Percentiles rank a stretch among this genome's conserved stretches.
Conservation (phyloP, 2,797 vertebrate genomes). For the Margarornis squamiger region DNA sequence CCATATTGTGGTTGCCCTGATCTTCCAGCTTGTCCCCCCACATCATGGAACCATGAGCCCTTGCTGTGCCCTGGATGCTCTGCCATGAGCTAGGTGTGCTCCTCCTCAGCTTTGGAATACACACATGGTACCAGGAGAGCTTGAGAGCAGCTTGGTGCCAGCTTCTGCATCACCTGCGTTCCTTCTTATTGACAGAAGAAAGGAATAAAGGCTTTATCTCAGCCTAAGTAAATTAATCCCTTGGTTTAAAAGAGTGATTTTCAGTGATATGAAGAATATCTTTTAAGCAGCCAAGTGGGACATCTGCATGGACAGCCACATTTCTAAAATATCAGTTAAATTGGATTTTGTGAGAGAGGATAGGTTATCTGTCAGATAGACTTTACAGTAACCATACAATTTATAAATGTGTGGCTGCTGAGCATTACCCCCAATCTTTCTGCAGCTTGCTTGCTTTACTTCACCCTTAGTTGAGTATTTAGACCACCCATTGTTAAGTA, state of each 20-base stretch:
- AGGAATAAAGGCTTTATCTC: not conserved
- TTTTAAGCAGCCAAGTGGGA: not conserved
- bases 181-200: not conserved
- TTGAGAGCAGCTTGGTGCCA: not conserved
- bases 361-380: not conserved
- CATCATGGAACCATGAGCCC: not conserved
- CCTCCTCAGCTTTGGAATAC: not conserved
- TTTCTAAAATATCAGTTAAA: not conserved
- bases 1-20: not conserved
- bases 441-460: not conserved
- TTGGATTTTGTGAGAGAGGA: not conserved
- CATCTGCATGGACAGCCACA: not conserved
- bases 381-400: not conserved
- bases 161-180: not conserved
- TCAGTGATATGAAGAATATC: not conserved
- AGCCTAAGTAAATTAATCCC: not conserved
- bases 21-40: not conserved
- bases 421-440: not conserved
- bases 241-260: not conserved
- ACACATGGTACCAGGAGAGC: not conserved
- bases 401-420: not conserved
- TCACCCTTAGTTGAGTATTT: not conserved
- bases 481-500: not conserved
- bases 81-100: not conserved
- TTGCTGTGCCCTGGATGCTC: accelerated